A percentile compares a stretch with the other conserved stretches of the same genome.
phyloP scores from a whole-genome alignment of 2,888 invertebrate genomes.

The Euzophera pinguis region DNA sequence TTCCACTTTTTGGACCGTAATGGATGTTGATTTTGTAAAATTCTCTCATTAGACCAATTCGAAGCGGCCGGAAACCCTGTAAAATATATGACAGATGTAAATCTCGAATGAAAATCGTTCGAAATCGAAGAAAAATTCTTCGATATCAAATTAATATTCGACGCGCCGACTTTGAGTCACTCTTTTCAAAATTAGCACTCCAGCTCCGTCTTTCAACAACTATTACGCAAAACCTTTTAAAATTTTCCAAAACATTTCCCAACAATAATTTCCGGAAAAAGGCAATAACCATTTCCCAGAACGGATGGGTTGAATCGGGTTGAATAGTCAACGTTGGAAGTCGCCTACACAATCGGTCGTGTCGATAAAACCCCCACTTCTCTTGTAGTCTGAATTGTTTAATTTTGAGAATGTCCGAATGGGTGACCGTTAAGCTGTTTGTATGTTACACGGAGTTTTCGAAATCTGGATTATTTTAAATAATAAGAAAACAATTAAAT shows the following conservation, averaged over 20 bases:
- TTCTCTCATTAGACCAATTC: too few species aligned
- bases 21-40: too few species aligned
- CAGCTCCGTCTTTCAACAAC: too few species aligned
- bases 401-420: neutral
- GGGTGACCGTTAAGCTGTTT: neutral
- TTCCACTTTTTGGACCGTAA: too few species aligned
- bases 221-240: neutral
- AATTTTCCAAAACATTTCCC: neutral
- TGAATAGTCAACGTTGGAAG: neutral
- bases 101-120: too few species aligned
- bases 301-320: neutral
- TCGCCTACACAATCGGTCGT: neutral
- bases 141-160: too few species aligned
- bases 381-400: slow-evolving; percentile 2
- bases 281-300: neutral
- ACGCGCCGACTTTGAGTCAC: too few species aligned
- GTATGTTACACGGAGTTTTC: neutral
- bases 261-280: neutral
- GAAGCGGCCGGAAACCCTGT: too few species aligned
- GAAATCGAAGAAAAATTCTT: too few species aligned
- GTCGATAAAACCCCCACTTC: slow-evolving; percentile 2
- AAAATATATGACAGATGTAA: too few species aligned
- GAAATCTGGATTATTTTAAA: neutral
- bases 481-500: too few species aligned
- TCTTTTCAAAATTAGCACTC: too few species aligned